Percentiles rank a stretch among this genome's conserved stretches.
Conservation (phyloP, 2,888 invertebrate genomes). For the Hirtodrosophila cameraria region DNA sequence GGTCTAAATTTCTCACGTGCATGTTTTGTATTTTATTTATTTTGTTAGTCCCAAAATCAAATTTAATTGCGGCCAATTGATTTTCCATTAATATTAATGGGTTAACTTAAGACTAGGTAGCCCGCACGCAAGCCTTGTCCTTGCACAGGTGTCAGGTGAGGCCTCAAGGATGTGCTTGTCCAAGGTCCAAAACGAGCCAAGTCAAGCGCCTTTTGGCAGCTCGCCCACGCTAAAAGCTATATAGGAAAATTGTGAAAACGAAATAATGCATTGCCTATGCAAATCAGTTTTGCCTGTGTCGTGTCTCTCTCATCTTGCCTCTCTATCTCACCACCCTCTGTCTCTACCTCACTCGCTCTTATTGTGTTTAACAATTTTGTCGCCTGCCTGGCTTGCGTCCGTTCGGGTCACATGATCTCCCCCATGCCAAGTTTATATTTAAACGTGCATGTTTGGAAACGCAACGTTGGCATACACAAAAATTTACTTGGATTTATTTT, state of each 20-base stretch:
- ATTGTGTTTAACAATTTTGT: conserved; percentile 5
- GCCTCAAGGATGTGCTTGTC: conserved; percentile 46
- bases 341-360: neutral
- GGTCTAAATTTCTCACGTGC: no score
- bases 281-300: neutral
- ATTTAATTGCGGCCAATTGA: conserved; percentile 62
- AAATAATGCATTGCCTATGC: conserved; percentile 18
- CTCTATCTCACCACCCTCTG: neutral
- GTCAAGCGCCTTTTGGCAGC: conserved; percentile 32
- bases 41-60: neutral
- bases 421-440: conserved; percentile 78
- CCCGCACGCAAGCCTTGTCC: conserved; percentile 58
- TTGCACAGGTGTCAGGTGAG: conserved; percentile 55
- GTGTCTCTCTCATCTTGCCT: no score
- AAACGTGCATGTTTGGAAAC: conserved; percentile 61
- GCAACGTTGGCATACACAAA: conserved; percentile 34
- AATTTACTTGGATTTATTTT: conserved; percentile 49
- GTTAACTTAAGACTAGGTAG: neutral
- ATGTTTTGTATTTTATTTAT: neutral
- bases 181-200: neutral
- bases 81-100: conserved; percentile 73
- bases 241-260: neutral
- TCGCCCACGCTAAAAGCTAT: conserved; percentile 5
- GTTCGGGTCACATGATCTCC: conserved; percentile 68
- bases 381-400: conserved; percentile 8